Evolutionary conservation across 2,113 vertebrate species (phyloP).

Genomic region (Mustela nigripes): DNA sequence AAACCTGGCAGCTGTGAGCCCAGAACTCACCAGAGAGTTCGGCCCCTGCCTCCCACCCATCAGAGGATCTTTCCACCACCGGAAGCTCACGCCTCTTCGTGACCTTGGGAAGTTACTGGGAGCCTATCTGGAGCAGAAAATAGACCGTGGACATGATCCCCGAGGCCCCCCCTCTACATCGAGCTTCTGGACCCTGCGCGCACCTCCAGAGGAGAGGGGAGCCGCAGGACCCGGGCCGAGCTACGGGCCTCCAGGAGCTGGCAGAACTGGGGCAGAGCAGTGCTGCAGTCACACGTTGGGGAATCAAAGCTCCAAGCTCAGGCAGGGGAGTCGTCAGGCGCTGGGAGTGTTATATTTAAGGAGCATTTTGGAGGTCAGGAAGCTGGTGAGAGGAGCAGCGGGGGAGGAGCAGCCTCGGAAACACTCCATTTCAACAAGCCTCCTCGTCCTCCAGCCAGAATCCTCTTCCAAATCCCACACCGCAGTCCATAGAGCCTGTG

Average conservation of each 20-base stretch:
- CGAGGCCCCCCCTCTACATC: background rate
- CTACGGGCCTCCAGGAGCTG: slow-evolving; percentile 32
- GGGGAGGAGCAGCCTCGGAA: slow-evolving; percentile 54
- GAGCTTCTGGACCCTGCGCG: background rate
- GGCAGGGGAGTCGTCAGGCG: slow-evolving; percentile 69
- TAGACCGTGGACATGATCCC: background rate
- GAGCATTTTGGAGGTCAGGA: slow-evolving; percentile 81
- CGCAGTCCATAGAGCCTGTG: slow-evolving; percentile 60
- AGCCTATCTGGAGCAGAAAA: slow-evolving; percentile 46
- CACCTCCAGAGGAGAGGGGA: background rate
- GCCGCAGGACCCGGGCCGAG: background rate
- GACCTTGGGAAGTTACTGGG: slow-evolving; percentile 56
- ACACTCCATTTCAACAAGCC: slow-evolving; percentile 59
- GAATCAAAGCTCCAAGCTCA: slow-evolving; percentile 71
- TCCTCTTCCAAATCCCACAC: slow-evolving; percentile 45
- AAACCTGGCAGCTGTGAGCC: background rate
- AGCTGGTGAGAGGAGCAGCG: slow-evolving; percentile 27
- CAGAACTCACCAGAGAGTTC: background rate
- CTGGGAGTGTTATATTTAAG: slow-evolving; percentile 81
- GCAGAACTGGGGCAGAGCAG: slow-evolving; percentile 79
- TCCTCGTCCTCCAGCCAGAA: slow-evolving; percentile 55
- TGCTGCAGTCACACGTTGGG: slow-evolving; percentile 78
- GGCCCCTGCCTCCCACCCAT: background rate
- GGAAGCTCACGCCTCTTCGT: background rate
- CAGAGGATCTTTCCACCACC: background rate